phyloP scores from a whole-genome alignment of 2,797 vertebrate species.

The Takifugu ocellatus region DNA sequence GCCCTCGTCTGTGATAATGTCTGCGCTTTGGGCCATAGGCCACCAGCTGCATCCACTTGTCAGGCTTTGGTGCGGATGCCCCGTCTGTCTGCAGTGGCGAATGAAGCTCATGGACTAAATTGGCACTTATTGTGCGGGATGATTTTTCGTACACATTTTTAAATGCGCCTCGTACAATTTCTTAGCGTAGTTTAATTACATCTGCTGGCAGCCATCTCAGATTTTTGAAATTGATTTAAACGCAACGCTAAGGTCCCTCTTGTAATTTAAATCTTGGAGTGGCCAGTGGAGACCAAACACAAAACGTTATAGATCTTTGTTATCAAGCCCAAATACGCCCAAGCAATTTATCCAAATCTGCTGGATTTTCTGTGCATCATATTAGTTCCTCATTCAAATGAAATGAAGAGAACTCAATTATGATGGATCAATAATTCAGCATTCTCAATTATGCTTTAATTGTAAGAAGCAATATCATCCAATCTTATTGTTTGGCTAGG shows the following conservation, averaged over 20 bases:
- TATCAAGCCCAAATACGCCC: conserved; percentile 35
- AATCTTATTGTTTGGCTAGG: conserved; percentile 68
- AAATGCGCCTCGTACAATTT: conserved; percentile 68
- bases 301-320: conserved; percentile 37
- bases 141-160: conserved; percentile 65
- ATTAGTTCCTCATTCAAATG: conserved; percentile 66
- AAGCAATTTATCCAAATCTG: conserved; percentile 60
- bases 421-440: conserved; percentile 74
- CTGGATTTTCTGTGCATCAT: conserved; percentile 55
- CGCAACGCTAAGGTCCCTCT: conserved; percentile 42
- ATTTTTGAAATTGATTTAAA: conserved; percentile 46
- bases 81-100: conserved; percentile 68
- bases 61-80: conserved; percentile 74
- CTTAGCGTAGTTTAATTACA: conserved; percentile 64
- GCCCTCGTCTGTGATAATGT: conserved; percentile 75
- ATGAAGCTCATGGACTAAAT: conserved; percentile 66
- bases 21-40: conserved; percentile 73
- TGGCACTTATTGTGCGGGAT: conserved; percentile 66
- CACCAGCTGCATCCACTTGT: conserved; percentile 84
- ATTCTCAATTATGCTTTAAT: conserved; percentile 73
- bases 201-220: conserved; percentile 55
- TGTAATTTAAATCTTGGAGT: conserved; percentile 43
- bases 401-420: conserved; percentile 71
- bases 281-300: conserved; percentile 45
- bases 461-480: conserved; percentile 70